These are phyloP conservation scores for Luscinia luscinia DNA, from an alignment of 2,797 vertebrate genomes.

Conservation along the genomic window DNA sequence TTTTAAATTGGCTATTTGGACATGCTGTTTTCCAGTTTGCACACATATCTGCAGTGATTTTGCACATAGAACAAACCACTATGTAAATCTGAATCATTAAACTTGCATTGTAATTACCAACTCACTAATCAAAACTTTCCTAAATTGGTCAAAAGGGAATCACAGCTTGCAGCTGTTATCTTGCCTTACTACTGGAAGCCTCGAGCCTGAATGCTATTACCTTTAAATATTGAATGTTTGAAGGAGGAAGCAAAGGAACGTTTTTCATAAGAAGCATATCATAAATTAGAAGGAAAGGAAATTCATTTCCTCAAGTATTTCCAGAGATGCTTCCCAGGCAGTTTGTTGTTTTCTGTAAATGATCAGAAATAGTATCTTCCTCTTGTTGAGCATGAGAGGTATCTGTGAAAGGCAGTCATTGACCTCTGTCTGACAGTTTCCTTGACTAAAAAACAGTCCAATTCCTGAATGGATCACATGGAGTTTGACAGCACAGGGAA, in stretches of 20 bases:
- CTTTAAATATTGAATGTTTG: not conserved
- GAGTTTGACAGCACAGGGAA: not conserved
- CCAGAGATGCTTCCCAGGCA: not conserved
- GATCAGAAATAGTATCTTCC: not conserved
- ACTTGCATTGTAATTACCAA: not conserved
- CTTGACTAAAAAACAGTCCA: not conserved
- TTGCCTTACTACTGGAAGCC: not conserved
- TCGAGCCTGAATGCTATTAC: not conserved
- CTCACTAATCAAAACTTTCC: not conserved
- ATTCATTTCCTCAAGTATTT: not conserved
- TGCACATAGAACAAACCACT: not conserved
- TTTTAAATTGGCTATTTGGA: not conserved
- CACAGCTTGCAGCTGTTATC: not conserved
- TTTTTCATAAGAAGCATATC: not conserved
- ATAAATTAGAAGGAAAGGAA: not conserved
- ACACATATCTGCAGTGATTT: not conserved
- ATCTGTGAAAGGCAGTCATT: not conserved
- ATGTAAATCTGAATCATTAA: not conserved
- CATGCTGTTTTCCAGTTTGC: not conserved
- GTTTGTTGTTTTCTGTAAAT: not conserved
- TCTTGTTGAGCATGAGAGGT: not conserved
- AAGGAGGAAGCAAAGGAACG: not conserved
- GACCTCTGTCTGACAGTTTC: not conserved
- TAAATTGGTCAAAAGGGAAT: not conserved
- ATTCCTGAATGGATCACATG: fast-evolving